A percentile compares a stretch with the other conserved stretches of the same genome.
Conservation (phyloP, 2,888 invertebrate genomes). For the Trichogramma dendrolimi region DNA sequence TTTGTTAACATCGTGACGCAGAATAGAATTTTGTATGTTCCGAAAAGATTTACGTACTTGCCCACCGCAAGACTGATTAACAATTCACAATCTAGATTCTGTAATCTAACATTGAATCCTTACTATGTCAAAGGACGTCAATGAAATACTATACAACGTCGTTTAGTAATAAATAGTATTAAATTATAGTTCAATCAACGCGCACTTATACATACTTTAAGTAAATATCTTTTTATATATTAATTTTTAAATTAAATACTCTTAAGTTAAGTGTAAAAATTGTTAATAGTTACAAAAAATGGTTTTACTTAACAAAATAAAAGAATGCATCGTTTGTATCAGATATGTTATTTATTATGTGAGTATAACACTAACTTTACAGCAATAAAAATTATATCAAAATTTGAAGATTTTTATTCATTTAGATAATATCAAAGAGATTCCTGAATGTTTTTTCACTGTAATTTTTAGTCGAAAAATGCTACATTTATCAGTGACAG, state of each 20-base stretch:
- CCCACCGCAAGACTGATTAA: conserved; percentile 29
- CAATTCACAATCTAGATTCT: conserved; percentile 18
- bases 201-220: conserved; percentile 12
- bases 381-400: conserved; percentile 31
- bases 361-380: conserved; percentile 30
- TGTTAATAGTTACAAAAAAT: conserved; percentile 29
- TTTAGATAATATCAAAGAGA: not conserved
- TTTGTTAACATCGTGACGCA: conserved; percentile 9
- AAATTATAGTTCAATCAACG: conserved; percentile 16
- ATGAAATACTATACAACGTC: conserved; percentile 5
- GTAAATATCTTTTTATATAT: conserved; percentile 17
- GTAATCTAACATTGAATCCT: conserved; percentile 11
- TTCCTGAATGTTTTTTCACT: not conserved
- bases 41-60: conserved; percentile 15
- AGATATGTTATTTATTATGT: conserved; percentile 31
- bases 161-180: conserved; percentile 6
- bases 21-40: conserved; percentile 1
- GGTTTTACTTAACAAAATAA: conserved; percentile 26
- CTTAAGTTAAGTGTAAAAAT: conserved; percentile 27
- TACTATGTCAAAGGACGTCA: conserved; percentile 2
- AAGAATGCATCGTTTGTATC: conserved; percentile 29
- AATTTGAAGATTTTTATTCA: conserved; percentile 11
- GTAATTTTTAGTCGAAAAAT: no score
- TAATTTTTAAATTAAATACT: conserved; percentile 20
- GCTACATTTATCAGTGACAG: no score